These are phyloP conservation scores for Chitala chitala DNA, from an alignment of 2,113 vertebrate species.

Conservation along the genomic window DNA sequence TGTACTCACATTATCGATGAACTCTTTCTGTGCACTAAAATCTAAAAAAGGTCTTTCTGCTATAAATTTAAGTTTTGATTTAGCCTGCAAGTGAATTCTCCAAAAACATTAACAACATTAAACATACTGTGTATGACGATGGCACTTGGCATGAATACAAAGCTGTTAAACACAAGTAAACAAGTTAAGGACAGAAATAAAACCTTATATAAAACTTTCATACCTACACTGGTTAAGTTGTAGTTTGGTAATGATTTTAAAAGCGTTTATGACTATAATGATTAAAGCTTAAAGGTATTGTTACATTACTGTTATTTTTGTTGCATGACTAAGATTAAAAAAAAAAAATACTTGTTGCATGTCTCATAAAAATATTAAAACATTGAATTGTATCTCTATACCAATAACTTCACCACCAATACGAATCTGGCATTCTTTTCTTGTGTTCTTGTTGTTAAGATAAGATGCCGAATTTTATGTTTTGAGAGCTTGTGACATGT, in stretches of 20 bases:
- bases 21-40: too few relatives aligned
- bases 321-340: constrained; percentile 6
- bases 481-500: too few relatives aligned
- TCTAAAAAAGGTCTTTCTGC: too few relatives aligned
- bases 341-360: not conserved
- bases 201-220: not conserved
- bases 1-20: too few relatives aligned
- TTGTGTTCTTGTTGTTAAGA: not conserved
- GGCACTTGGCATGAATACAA: constrained; percentile 12
- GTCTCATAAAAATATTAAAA: not conserved
- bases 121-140: not conserved
- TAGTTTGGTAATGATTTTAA: not conserved
- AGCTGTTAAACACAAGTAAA: not conserved
- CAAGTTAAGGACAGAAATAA: not conserved
- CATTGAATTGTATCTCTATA: not conserved
- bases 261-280: constrained; percentile 3
- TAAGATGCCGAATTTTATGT: too few relatives aligned
- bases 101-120: constrained; percentile 10
- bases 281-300: constrained; percentile 6
- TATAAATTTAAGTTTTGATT: too few relatives aligned
- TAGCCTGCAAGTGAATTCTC: not conserved
- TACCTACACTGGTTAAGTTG: constrained; percentile 5
- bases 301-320: constrained; percentile 16
- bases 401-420: constrained; percentile 2
- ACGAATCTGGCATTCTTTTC: not conserved